Evolutionary conservation across 1,140 invertebrate species (phyloP), one percentile per base, ranked within the genome.

Genomic region (Globodera rostochiensis): DNA sequence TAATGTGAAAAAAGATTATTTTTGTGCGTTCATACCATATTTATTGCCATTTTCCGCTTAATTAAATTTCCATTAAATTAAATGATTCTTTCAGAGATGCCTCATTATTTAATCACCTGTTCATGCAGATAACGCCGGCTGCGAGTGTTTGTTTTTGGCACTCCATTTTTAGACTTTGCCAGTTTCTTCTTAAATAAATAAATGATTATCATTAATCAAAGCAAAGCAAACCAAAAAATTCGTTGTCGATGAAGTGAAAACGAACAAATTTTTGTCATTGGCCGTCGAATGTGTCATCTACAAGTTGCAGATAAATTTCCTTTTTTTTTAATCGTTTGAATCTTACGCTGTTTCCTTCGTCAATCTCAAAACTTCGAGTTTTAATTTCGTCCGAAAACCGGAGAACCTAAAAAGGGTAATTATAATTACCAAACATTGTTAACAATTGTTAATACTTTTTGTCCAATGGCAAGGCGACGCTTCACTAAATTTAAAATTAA

Each of bases 311-410:
- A 36, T 19, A 57, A 21, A 50, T 76, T n/a, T n/a, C 53, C 15
- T 5, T 49, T 9, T 76, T 45, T 6, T 49, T 45, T 25, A 60
- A 64, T 13, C 13, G 13, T 64, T 19, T 19, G 19, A 64, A 64
- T 7, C 47, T 50, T n/a, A 76, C 36, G 6, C 50, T n/a, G 53
- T 76, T 76, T 8, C 74, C 74, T 57, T 76, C 74, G 5, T 76
- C 74, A n/a, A 76, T 76, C 15, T 53, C 13, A 76, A 76, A 76
- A 25, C 36, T 75, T 5, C 7, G 19, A 46, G 66, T 7, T 36
- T 7, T 6, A 21, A 46, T 57, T 25, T 46, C 25, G 46, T 57
- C 74, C 13, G 46, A 66, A 21, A 36, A 60, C 19, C 57, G 66
- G 3, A 64, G 36, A 8, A 76, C 74, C 74, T 57, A 53, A 25